These are phyloP conservation scores for Sebastes flavidus DNA, from an alignment of 2,797 vertebrate species.

Conservation along the genomic window DNA sequence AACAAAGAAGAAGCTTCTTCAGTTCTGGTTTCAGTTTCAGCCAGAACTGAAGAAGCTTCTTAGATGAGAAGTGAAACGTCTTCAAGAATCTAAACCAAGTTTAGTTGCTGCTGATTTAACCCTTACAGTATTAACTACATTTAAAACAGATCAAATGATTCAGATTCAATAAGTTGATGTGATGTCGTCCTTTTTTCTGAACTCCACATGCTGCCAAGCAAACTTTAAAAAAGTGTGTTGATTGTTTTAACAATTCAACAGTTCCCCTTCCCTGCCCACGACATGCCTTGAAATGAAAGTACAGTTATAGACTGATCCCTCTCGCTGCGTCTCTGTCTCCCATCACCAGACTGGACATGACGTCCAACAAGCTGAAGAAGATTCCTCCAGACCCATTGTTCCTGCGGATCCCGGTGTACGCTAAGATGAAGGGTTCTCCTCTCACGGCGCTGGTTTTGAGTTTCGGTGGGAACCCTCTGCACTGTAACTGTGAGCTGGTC, in stretches of 20 bases:
- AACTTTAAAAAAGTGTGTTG: not conserved
- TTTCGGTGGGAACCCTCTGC: conserved; percentile 91
- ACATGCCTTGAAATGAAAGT: not conserved
- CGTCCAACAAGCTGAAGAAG: conserved; percentile 93
- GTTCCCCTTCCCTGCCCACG: not conserved
- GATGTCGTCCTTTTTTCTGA: not conserved
- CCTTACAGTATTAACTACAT: too few species aligned
- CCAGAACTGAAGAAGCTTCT: too few species aligned
- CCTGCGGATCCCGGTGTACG: conserved; percentile 89
- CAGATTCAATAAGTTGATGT: fast-evolving
- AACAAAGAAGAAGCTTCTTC: too few species aligned
- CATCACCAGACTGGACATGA: conserved; percentile 88
- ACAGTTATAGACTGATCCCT: not conserved
- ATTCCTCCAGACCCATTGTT: conserved; percentile 92
- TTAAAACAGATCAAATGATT: too few species aligned
- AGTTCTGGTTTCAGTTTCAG: too few species aligned
- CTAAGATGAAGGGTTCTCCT: conserved; percentile 88
- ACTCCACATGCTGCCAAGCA: not conserved
- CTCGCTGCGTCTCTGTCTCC: not conserved
- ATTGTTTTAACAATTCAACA: not conserved
- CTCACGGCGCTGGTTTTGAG: conserved; percentile 88
- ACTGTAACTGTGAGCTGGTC: conserved; percentile 93
- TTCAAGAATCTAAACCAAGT: too few species aligned
- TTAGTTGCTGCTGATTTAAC: too few species aligned
- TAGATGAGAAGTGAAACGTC: too few species aligned